Conservation (phyloP, 2,888 invertebrate species). For the Brachypalpus laphriformis region DNA sequence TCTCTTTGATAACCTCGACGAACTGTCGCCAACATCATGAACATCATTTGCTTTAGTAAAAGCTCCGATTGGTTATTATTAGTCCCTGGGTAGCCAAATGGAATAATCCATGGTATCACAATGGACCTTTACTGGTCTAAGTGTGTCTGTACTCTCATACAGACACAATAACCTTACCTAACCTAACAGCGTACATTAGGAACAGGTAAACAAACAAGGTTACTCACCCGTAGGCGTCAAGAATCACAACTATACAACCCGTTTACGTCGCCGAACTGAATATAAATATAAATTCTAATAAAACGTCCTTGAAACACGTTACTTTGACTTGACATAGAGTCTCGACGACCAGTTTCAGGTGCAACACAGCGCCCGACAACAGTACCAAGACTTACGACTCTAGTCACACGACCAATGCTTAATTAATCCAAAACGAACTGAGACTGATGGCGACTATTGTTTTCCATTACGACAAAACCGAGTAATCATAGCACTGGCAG, state of each 20-base stretch:
- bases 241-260: background rate
- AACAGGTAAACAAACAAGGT: slow-evolving; percentile 40
- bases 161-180: too few relatives aligned
- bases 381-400: background rate
- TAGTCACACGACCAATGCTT: slow-evolving; percentile 11
- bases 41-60: too few relatives aligned
- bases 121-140: too few relatives aligned
- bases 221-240: slow-evolving; percentile 49
- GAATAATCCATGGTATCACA: too few relatives aligned
- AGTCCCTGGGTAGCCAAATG: too few relatives aligned
- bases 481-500: slow-evolving; percentile 42
- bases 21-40: too few relatives aligned
- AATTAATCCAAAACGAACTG: slow-evolving; percentile 15
- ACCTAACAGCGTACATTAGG: background rate
- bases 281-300: background rate
- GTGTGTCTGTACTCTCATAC: too few relatives aligned
- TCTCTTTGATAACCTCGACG: too few relatives aligned
- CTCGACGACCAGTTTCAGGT: background rate
- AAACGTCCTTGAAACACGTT: slow-evolving; percentile 5
- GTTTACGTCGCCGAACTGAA: background rate
- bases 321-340: background rate
- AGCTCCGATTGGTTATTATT: too few relatives aligned
- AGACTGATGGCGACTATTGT: slow-evolving; percentile 2
- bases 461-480: slow-evolving; percentile 27
- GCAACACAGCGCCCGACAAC: background rate